Base-by-base conservation (phyloP, 2,888 invertebrate genomes). In the Phaonia tiefii region DNA sequence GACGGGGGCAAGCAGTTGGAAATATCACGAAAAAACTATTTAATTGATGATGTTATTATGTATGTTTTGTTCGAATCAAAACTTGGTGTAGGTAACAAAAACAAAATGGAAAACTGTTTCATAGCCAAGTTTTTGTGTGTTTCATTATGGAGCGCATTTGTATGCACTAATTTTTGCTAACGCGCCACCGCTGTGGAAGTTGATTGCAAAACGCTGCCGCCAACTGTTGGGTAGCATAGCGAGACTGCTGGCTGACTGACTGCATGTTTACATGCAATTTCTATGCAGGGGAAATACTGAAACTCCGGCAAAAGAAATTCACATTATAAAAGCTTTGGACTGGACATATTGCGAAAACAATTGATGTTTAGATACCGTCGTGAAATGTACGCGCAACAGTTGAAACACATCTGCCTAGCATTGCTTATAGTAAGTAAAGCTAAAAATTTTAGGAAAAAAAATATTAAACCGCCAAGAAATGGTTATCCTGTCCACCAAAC, bases 291-390 rank as follows among this genome's bases (percentile, higher is more conserved):
- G 73, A 75, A 78, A 77, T 51, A 25, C 39, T 37, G 42, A 58
- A 42, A 42, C 20, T 65, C 78, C 67, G 22, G 71, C 56, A 76
- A 71, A 74, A 75, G 58, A 67, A 67, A 75, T 78, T 86, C 86
- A 78, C 78, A 86, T 88, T 90, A 90, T 90, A 90, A 90, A 90
- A 90, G 90, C 86, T 86, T 83, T 85, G 76, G 79, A 83, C 85
- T 83, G 84, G 84, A 86, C 85, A 85, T 86, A 86, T 86, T 86
- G 83, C 87, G 86, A 86, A 86, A 87, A 88, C 89, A 90, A 89
- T 89, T 87, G 86, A 87, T 87, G 86, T 86, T 87, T 86, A 88
- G 87, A 86, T 85, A 85, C 86, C 86, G 87, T 84, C 87, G 89
- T 86, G 88, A 86, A 86, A 91, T 90, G 88, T 87, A 84, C 86